A percentile compares a stretch with the other conserved stretches of the same genome.
phyloP scores from a whole-genome alignment of 53 echinoderm and acorn worm species.

The Echinarachnius parma region DNA sequence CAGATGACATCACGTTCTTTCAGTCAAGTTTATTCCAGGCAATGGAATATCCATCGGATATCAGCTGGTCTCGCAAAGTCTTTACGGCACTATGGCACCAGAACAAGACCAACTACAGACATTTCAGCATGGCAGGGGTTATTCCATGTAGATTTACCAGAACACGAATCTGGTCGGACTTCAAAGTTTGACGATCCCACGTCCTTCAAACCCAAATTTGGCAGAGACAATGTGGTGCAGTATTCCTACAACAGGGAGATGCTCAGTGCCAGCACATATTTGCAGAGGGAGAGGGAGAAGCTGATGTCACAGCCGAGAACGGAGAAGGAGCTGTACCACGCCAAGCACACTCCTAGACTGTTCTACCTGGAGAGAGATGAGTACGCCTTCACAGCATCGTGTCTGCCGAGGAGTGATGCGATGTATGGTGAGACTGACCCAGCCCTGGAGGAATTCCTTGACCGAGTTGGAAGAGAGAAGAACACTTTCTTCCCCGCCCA shows the following conservation, averaged over 20 bases:
- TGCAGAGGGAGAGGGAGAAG: conserved; percentile 10
- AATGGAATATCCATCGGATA: too few relatives aligned
- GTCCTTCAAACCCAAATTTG: not conserved
- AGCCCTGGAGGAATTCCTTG: conserved; percentile 12
- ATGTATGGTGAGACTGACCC: not conserved
- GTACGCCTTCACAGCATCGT: not conserved
- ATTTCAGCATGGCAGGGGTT: conserved; percentile 12
- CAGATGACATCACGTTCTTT: too few relatives aligned
- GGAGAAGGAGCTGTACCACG: not conserved
- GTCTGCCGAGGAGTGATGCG: conserved; percentile 15
- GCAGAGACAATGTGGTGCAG: conserved; percentile 14
- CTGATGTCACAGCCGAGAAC: conserved; percentile 22
- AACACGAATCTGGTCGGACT: not conserved
- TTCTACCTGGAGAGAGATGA: conserved; percentile 35
- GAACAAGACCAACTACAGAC: not conserved
- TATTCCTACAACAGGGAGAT: conserved; percentile 21
- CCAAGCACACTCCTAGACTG: conserved; percentile 28
- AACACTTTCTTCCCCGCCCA: conserved; percentile 5
- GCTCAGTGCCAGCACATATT: conserved; percentile 12
- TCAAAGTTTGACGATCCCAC: not conserved
- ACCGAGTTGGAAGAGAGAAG: not conserved
- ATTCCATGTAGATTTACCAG: conserved; percentile 28
- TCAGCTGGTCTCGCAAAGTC: too few relatives aligned
- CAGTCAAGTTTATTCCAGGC: too few relatives aligned
- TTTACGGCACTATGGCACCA: too few relatives aligned